These are phyloP conservation scores for Pachliopta kotzebuea DNA, from an alignment of 2,888 invertebrate species.

Conservation along the genomic window DNA sequence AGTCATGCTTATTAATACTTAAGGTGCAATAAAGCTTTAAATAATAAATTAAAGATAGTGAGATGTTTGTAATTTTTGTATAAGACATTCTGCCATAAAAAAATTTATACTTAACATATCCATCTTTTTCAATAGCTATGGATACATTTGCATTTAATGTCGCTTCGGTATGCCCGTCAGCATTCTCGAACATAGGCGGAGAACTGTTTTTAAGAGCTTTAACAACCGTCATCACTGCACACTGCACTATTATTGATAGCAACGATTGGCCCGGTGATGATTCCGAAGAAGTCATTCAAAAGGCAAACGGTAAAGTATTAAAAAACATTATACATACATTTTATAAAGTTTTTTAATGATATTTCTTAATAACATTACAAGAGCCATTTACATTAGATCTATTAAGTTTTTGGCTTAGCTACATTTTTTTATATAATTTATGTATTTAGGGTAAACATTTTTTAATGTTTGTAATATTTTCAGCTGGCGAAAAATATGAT, in stretches of 20 bases:
- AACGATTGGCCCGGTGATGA: slow-evolving; percentile 75
- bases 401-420: too few species aligned
- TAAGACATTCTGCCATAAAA: too few species aligned
- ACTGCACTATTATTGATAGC: slow-evolving; percentile 72
- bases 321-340: not conserved
- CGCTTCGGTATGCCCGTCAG: slow-evolving; percentile 44
- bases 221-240: slow-evolving; percentile 77
- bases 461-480: slow-evolving; percentile 35
- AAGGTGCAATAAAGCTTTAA: too few species aligned
- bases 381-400: too few species aligned
- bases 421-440: too few species aligned
- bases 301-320: slow-evolving; percentile 35
- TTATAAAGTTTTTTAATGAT: too few species aligned
- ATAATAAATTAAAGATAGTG: too few species aligned
- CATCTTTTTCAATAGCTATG: slow-evolving; percentile 33
- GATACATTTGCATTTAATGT: slow-evolving; percentile 39
- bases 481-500: slow-evolving; percentile 54
- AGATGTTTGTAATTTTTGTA: too few species aligned
- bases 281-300: slow-evolving; percentile 40
- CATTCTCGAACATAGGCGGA: slow-evolving; percentile 48
- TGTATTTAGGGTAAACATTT: too few species aligned
- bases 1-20: too few species aligned
- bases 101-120: not conserved
- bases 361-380: too few species aligned
- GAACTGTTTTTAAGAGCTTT: slow-evolving; percentile 78